Evolutionary conservation across 2,888 invertebrate genomes (phyloP).

Genomic region (Pristionchus entomophagus): DNA sequence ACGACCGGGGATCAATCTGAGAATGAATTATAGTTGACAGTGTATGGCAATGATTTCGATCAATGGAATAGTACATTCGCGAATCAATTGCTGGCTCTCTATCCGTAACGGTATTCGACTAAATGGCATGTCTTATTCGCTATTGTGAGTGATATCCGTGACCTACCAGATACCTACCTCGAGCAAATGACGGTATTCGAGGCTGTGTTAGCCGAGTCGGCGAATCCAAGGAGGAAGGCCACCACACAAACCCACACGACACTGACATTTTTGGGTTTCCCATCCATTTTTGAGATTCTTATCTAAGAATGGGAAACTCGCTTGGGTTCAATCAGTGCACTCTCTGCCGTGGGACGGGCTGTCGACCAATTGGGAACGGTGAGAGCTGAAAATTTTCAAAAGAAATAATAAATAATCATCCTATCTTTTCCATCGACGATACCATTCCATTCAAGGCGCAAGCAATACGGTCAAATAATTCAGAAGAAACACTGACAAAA

Average conservation of each 20-base stretch:
- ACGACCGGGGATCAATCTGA: slow-evolving; percentile 11
- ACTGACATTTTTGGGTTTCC: neutral
- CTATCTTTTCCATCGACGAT: too few relatives aligned
- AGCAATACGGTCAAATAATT: neutral
- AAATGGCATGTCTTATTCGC: neutral
- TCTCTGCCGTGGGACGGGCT: neutral
- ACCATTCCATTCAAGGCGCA: too few relatives aligned
- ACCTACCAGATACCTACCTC: too few relatives aligned
- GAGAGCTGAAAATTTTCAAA: neutral
- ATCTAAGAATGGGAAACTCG: neutral
- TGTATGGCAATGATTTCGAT: too few relatives aligned
- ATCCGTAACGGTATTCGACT: too few relatives aligned
- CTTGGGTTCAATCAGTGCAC: neutral
- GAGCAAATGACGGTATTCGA: slow-evolving; percentile 26
- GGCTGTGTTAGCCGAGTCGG: neutral
- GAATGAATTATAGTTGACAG: neutral
- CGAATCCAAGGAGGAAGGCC: neutral
- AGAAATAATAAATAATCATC: neutral
- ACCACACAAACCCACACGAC: neutral
- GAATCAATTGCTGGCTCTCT: too few relatives aligned
- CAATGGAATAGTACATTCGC: too few relatives aligned
- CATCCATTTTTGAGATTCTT: too few relatives aligned
- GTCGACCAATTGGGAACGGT: slow-evolving; percentile 34
- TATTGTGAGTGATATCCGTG: neutral
- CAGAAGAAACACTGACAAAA: neutral